A percentile compares a stretch with the other conserved stretches of the same genome.
Evolutionary conservation across 2,113 vertebrate genomes (phyloP).

Genomic region (Semnornis frantzii): DNA sequence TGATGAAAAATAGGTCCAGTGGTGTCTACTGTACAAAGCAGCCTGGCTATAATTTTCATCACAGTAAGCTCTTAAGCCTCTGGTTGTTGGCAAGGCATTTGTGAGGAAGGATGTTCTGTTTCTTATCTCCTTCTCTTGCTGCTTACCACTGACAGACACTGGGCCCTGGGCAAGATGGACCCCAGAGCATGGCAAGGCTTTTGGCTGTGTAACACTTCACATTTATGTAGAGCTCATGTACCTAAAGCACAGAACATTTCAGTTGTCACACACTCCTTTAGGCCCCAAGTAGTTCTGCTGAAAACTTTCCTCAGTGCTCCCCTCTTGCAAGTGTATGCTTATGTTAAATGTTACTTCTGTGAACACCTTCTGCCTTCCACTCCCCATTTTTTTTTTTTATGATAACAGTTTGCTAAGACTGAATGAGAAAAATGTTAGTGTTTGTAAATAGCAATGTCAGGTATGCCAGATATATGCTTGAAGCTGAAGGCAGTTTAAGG

Average conservation of each 20-base stretch:
- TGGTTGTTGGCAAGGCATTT: not conserved
- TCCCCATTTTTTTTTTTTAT: too few relatives aligned
- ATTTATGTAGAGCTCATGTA: not conserved
- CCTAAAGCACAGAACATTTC: not conserved
- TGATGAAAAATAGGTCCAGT: not conserved
- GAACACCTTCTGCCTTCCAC: not conserved
- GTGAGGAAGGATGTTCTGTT: slow-evolving; percentile 12
- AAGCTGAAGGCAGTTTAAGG: not conserved
- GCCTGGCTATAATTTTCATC: not conserved
- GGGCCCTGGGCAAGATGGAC: not conserved
- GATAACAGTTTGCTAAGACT: not conserved
- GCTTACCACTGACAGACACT: not conserved
- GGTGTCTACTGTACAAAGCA: not conserved
- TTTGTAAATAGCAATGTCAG: not conserved
- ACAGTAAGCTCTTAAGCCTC: not conserved
- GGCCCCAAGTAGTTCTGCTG: not conserved
- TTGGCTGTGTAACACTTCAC: not conserved
- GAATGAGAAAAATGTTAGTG: not conserved
- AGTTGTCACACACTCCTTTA: not conserved
- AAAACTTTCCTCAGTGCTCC: not conserved
- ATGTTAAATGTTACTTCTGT: not conserved
- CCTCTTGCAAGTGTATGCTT: not conserved
- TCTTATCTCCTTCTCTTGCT: slow-evolving; percentile 11
- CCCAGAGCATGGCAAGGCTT: not conserved
- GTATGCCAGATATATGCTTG: not conserved